phyloP scores from a whole-genome alignment of 2,888 invertebrate genomes.

The Melinaea menophilus region DNA sequence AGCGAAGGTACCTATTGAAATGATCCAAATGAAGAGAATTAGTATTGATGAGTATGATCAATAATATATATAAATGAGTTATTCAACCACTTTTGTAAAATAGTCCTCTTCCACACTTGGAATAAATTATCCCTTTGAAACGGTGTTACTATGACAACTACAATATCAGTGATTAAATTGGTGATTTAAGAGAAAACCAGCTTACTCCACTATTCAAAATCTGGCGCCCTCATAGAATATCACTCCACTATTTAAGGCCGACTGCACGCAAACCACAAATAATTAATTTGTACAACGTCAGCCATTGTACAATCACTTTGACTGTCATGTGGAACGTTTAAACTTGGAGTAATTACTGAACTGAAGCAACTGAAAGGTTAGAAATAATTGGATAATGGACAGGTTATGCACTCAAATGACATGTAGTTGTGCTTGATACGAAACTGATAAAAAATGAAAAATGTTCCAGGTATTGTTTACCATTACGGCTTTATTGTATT shows the following conservation, averaged over 20 bases:
- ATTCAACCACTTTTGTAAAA: conserved; percentile 36
- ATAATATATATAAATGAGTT: conserved; percentile 67
- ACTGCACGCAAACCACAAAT: conserved; percentile 73
- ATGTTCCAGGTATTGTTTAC: too few species aligned
- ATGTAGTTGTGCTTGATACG: conserved; percentile 49
- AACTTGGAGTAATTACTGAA: conserved; percentile 51
- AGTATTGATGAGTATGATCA: conserved; percentile 73
- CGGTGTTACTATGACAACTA: background rate
- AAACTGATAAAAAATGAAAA: conserved; percentile 35
- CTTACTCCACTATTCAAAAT: conserved; percentile 6
- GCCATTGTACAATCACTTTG: conserved; percentile 71
- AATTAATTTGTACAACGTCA: conserved; percentile 67
- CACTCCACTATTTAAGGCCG: conserved; percentile 51
- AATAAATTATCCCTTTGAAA: background rate
- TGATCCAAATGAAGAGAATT: conserved; percentile 65
- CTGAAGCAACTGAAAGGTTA: conserved; percentile 68
- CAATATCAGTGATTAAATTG: background rate
- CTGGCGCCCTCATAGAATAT: conserved; percentile 17
- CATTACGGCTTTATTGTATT: too few species aligned
- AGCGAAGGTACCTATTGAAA: conserved; percentile 70
- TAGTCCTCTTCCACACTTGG: background rate
- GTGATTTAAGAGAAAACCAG: background rate
- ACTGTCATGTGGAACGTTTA: conserved; percentile 72
- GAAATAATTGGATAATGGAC: conserved; percentile 75
- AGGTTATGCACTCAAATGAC: conserved; percentile 67